Conservation (phyloP, 1,140 invertebrate species). For the Drosophila virilis region DNA sequence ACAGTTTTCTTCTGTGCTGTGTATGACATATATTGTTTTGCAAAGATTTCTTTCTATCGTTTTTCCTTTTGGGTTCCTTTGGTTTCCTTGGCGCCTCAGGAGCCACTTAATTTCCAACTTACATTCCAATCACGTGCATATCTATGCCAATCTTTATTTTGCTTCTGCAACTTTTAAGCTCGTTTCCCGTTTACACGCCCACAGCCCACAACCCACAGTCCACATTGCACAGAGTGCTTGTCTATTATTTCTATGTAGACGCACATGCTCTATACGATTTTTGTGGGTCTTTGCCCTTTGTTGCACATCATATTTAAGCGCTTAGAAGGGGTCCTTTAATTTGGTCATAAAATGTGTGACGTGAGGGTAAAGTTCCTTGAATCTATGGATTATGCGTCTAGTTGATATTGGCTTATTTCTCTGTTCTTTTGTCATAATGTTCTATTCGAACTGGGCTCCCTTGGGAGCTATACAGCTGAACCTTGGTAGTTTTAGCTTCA, state of each 20-base stretch:
- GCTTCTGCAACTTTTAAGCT: conserved; percentile 67
- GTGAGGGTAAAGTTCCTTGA: too few relatives aligned
- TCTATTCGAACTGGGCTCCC: background rate
- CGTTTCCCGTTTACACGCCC: conserved; percentile 26
- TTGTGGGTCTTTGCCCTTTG: background rate
- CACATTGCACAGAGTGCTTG: background rate
- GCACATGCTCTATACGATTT: background rate
- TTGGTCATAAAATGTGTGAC: background rate
- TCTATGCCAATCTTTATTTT: conserved; percentile 77
- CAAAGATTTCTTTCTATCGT: conserved; percentile 47
- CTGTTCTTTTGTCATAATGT: background rate
- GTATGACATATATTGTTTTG: conserved; percentile 79
- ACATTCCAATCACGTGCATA: conserved; percentile 81
- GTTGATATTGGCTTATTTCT: background rate
- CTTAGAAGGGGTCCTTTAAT: background rate
- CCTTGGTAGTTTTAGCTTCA: background rate
- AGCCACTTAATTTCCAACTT: conserved; percentile 76
- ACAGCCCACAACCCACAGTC: conserved; percentile 1
- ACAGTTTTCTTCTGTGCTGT: conserved; percentile 31
- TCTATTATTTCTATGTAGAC: conserved; percentile 12
- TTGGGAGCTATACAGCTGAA: background rate
- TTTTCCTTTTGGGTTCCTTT: conserved; percentile 4
- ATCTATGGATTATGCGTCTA: background rate
- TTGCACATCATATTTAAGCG: conserved; percentile 27
- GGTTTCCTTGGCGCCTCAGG: conserved; percentile 54